phyloP scores from a whole-genome alignment of 2,113 vertebrate species.

The Chiloscyllium plagiosum region DNA sequence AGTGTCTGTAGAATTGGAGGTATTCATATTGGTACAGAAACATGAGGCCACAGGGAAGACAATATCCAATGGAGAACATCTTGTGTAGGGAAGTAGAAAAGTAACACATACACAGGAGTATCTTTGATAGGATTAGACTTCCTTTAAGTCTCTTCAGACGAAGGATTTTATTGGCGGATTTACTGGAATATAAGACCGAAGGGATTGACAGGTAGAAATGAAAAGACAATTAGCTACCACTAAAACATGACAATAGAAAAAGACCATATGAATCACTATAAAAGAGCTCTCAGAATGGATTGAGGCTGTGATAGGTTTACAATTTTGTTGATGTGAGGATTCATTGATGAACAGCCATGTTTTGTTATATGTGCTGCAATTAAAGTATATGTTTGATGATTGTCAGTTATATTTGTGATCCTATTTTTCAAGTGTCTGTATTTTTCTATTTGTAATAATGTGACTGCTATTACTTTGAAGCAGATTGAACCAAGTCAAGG shows the following conservation, averaged over 20 bases:
- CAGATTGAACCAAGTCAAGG: too few species aligned
- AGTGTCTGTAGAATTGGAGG: neutral
- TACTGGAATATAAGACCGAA: neutral
- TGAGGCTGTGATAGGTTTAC: too few species aligned
- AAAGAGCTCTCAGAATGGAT: neutral
- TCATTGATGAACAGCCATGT: neutral
- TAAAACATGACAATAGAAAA: neutral
- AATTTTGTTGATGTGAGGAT: neutral
- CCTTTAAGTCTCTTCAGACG: neutral
- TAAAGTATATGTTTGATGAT: neutral
- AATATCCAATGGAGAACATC: neutral
- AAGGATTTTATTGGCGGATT: neutral
- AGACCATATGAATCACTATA: neutral
- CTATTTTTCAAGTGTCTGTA: neutral
- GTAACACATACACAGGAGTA: neutral
- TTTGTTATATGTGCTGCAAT: neutral
- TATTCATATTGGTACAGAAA: neutral
- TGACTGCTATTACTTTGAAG: neutral
- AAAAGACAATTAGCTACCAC: neutral
- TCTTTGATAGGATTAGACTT: neutral
- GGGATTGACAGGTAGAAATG: neutral
- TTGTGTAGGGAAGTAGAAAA: neutral
- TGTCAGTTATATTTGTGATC: neutral
- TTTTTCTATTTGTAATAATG: neutral
- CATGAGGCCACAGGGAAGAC: neutral